Base-by-base conservation (phyloP, 2,113 vertebrate species). In the Podarcis cretensis region DNA sequence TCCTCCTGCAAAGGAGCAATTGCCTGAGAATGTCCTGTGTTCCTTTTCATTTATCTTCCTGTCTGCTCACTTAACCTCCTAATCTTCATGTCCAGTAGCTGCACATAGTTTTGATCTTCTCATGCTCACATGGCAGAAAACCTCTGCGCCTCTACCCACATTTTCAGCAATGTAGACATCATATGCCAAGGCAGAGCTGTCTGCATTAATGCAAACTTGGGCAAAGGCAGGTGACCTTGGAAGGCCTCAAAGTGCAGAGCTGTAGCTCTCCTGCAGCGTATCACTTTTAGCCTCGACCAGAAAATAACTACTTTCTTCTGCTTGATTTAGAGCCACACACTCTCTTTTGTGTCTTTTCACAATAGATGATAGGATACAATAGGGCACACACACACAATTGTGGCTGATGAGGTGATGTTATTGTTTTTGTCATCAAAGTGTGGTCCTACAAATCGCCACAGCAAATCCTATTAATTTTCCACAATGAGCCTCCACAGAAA, bases 401-500 rank as follows among this genome's bases (percentile, higher is more conserved):
- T n/a, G 69, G 16, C 16, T 83, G 89, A 85, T 0, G 5, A 90
- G 32, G 32, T 84, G 20, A 43, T 25, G 12, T 30, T 90, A 48
- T 81, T 80, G 5, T 78, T 87, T 89, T 79, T 92, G 88, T 92
- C 80, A 88, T 82, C n/a, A 78, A 69, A 89, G 30, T 21, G 69
- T 74, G 32, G 32, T 3, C 6, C 83, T 92, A 92, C 92, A 92
- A 94, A 76, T 90, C 27, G 57, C 54, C 78, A 54, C 63, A 89
- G 63, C 35, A 92, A 90, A 89, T 88, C 92, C 86, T 89, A 80
- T 68, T 0, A 0, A 37, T 92, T 93, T 91, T 81, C 71, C 87
- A 91, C 1, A 0, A 89, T 92, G 93, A 92, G 87, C 86, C 63
- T 92, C 93, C 89, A 91, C 63, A 86, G 94, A 83, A 10, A 68